These are phyloP conservation scores for Ictalurus furcatus DNA, from an alignment of 2,113 vertebrate genomes.

Conservation along the genomic window DNA sequence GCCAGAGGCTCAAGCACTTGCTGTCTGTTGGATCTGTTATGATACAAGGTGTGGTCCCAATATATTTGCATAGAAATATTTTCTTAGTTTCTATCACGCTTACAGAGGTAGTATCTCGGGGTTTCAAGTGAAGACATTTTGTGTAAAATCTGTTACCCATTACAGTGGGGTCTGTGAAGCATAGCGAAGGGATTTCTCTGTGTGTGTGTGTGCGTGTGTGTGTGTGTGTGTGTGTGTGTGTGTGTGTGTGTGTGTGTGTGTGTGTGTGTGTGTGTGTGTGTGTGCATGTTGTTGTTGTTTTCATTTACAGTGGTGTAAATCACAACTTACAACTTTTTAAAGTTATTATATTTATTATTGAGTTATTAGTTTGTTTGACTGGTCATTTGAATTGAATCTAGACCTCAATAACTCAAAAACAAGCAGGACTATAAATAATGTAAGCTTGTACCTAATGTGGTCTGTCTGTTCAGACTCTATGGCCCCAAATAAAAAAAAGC, in stretches of 20 bases:
- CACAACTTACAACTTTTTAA: neutral
- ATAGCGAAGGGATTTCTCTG: neutral
- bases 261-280: neutral
- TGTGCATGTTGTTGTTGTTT: neutral
- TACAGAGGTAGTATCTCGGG: neutral
- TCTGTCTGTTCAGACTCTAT: neutral
- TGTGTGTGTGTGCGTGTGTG: neutral
- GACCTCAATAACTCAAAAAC: neutral
- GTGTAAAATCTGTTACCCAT: neutral
- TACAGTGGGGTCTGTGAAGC: neutral
- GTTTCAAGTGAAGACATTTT: neutral
- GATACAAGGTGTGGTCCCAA: neutral
- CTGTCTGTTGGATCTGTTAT: neutral
- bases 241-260: neutral
- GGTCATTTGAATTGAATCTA: neutral
- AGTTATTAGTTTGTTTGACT: neutral
- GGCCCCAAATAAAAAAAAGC: neutral
- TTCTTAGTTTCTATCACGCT: neutral
- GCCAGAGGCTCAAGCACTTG: neutral
- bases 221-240: neutral
- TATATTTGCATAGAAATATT: constrained; percentile 25
- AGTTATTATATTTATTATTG: neutral
- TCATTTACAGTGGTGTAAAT: neutral
- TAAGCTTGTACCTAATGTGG: neutral
- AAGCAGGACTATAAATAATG: neutral